Evolutionary conservation across 2,797 vertebrate species (phyloP).

Genomic region (Galago senegalensis): DNA sequence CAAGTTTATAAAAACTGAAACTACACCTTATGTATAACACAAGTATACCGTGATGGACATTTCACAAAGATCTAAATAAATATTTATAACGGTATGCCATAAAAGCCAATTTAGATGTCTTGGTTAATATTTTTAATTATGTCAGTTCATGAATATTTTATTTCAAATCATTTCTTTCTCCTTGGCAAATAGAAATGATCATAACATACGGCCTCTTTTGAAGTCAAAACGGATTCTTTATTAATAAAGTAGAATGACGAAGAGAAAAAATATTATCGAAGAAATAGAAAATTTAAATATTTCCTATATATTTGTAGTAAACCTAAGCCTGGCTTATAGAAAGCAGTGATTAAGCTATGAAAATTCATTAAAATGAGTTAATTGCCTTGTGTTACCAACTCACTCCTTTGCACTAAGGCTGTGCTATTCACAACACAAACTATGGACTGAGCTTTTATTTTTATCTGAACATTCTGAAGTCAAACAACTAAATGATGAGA

Average conservation of each 20-base stretch:
- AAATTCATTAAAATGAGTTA: slow-evolving; percentile 63
- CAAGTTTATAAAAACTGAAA: not conserved
- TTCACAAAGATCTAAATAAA: slow-evolving; percentile 78
- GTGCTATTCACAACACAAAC: not conserved
- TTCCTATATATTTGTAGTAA: slow-evolving; percentile 42
- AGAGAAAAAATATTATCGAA: slow-evolving; percentile 40
- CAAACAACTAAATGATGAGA: not conserved
- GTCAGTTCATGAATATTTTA: slow-evolving; percentile 83
- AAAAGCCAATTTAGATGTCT: slow-evolving; percentile 80
- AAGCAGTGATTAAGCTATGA: not conserved
- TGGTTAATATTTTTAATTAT: slow-evolving; percentile 85
- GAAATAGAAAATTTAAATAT: slow-evolving; percentile 48
- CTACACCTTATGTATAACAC: not conserved
- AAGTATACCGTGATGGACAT: not conserved
- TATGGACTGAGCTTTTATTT: slow-evolving; percentile 36
- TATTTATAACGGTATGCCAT: slow-evolving; percentile 76
- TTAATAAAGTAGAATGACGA: slow-evolving; percentile 52
- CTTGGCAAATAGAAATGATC: slow-evolving; percentile 76
- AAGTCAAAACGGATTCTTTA: slow-evolving; percentile 76
- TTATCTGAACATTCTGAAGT: not conserved
- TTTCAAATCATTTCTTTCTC: slow-evolving; percentile 81
- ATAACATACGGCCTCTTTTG: slow-evolving; percentile 64
- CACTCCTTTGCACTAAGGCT: not conserved
- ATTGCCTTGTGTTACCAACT: not conserved
- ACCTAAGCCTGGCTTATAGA: slow-evolving; percentile 45